Evolutionary conservation across 2,797 vertebrate genomes (phyloP), one percentile per base, ranked within the genome.

Genomic region (Falco berigora): DNA sequence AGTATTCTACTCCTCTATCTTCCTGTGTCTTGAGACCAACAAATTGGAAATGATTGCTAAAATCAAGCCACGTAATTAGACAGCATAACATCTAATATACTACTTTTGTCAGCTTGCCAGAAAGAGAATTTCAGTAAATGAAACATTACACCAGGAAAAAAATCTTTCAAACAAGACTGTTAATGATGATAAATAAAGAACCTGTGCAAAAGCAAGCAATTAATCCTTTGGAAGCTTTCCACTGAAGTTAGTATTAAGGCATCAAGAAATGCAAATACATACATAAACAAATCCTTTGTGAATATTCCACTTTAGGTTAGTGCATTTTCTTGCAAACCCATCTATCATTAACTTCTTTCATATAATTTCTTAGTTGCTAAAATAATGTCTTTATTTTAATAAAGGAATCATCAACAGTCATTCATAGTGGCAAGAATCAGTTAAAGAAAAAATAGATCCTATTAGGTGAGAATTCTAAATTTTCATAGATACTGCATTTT

Each of bases 161-260:
- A 90, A 28, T 49, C 61, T 84, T 97, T 97, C 71, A 95, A 95
- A 84, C 34, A 93, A 76, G 61, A 32, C 56, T 97, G 90, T 92
- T 97, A 97, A 97, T 97, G 93, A 97, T 97, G 94, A 97, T 96
- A 96, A 96, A 96, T 96, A 97, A 96, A 97, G 83, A 96, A 96
- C 44, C 94, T 94, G 22, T 92, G 49, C 64, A 97, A 97, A 97
- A 78, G 44, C 59, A 96, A 93, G 91, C 80, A 97, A 97, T 97
- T 97, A 97, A 97, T 98, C 50, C 64, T 96, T 80, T 90, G 88
- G 85, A 98, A 96, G 38, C 25, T 91, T 94, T 96, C 59, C 79
- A 91, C 17, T 96, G 75, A 96, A 98, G 94, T 90, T 86, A 91
- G 67, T 96, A 95, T 95, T 94, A 96, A 94, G 80, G 36, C 73